These are phyloP conservation scores for Poeciliopsis retropinna DNA, from an alignment of 2,113 vertebrate species.

Conservation along the genomic window DNA sequence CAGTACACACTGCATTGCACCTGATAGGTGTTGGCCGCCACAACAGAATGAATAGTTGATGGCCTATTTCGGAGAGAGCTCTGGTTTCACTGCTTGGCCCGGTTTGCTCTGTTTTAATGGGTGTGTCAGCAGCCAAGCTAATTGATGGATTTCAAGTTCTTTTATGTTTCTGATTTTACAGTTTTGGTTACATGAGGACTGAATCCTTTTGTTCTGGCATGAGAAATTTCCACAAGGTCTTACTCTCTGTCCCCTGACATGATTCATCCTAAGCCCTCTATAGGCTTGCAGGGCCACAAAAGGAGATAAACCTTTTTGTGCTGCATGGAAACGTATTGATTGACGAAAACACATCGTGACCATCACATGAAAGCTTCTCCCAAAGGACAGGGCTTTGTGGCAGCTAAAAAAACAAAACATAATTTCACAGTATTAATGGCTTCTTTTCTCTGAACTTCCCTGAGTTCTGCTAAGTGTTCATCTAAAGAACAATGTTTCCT, in stretches of 20 bases:
- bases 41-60: conserved; percentile 69
- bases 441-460: conserved; percentile 32
- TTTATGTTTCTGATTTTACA: conserved; percentile 47
- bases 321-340: conserved; percentile 40
- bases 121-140: conserved; percentile 53
- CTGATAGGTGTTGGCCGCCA: conserved; percentile 59
- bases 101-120: conserved; percentile 40
- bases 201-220: conserved; percentile 38
- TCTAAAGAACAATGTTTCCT: conserved; percentile 21
- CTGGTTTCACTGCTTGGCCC: conserved; percentile 55
- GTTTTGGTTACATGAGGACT: conserved; percentile 47
- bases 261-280: conserved; percentile 20
- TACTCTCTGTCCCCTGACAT: conserved; percentile 42
- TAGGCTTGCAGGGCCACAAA: conserved; percentile 27
- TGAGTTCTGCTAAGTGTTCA: conserved; percentile 16
- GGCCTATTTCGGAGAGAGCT: conserved; percentile 70
- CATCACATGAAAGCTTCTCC: conserved; percentile 23
- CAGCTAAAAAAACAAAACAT: conserved; percentile 36
- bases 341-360: conserved; percentile 12
- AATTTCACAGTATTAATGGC: conserved; percentile 18
- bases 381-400: conserved; percentile 41
- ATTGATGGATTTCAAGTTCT: conserved; percentile 48
- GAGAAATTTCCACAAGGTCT: conserved; percentile 33
- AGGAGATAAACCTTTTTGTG: not conserved
- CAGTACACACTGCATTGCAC: conserved; percentile 56